phyloP scores from a whole-genome alignment of 2,888 invertebrate species.

The Deilephila elpenor region DNA sequence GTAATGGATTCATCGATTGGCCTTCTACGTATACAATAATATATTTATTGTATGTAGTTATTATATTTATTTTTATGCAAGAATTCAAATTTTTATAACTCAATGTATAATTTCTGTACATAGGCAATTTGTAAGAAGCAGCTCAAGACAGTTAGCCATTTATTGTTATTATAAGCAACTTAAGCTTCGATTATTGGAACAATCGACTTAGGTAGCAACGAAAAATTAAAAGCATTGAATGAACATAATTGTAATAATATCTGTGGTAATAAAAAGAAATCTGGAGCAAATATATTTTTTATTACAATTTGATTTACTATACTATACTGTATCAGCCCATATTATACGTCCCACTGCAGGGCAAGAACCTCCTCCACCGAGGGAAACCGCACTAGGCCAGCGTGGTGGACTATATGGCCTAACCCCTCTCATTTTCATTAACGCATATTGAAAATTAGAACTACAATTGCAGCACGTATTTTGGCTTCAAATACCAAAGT shows the following conservation, averaged over 20 bases:
- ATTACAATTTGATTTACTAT: neutral
- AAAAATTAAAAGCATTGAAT: constrained; percentile 26
- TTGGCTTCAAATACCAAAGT: no score
- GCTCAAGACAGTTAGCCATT: constrained; percentile 21
- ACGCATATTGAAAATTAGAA: no score
- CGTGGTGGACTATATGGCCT: no score
- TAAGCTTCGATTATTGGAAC: constrained; percentile 29
- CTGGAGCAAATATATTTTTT: constrained; percentile 10
- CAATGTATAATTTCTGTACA: constrained; percentile 13
- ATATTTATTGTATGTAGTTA: neutral
- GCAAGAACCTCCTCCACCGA: no score
- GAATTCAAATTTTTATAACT: neutral
- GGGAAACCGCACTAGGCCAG: no score
- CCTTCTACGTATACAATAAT: neutral
- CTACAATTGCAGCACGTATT: no score
- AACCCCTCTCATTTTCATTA: no score
- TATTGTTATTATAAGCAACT: constrained; percentile 32
- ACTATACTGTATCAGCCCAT: no score
- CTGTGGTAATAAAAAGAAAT: constrained; percentile 27
- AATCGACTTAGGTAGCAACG: constrained; percentile 25
- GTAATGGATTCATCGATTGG: neutral
- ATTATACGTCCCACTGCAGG: no score
- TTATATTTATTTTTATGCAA: neutral
- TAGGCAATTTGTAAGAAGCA: constrained; percentile 25
- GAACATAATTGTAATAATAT: constrained; percentile 28